Conservation (phyloP, 2,888 invertebrate species). For the Nemapogon koenigi region DNA sequence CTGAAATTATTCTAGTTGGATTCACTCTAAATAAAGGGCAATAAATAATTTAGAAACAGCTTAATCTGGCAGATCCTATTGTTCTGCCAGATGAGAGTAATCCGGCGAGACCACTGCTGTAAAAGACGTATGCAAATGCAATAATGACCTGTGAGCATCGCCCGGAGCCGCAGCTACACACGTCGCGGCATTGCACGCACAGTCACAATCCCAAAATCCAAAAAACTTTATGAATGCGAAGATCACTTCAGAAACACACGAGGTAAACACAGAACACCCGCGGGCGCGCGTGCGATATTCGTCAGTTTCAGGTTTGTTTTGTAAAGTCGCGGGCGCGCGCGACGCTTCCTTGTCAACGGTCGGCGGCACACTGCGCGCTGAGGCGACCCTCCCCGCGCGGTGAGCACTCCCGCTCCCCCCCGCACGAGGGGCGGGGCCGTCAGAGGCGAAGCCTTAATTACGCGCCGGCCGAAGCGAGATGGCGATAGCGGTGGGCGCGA, state of each 20-base stretch:
- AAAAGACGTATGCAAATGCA: conserved; percentile 11
- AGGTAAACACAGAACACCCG: conserved; percentile 48
- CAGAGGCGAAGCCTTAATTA: conserved; percentile 61
- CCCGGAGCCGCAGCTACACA: conserved; percentile 58
- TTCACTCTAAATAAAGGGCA: too few species aligned
- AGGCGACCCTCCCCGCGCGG: conserved; percentile 25
- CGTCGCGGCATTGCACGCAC: conserved; percentile 57
- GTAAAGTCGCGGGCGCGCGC: conserved; percentile 40
- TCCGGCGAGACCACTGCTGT: background rate
- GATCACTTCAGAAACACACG: conserved; percentile 56
- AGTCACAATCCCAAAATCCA: conserved; percentile 58
- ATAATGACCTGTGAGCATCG: conserved; percentile 62
- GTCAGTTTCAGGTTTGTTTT: conserved; percentile 34
- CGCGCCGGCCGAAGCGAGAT: conserved; percentile 54
- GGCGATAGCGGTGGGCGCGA: conserved; percentile 64
- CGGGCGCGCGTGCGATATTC: conserved; percentile 30
- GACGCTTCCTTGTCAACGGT: conserved; percentile 53
- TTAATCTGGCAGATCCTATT: too few species aligned
- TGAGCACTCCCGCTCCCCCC: conserved; percentile 8
- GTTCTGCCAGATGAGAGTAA: too few species aligned
- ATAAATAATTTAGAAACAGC: too few species aligned
- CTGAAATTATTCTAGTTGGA: too few species aligned
- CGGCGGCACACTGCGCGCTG: conserved; percentile 61
- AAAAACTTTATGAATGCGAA: conserved; percentile 27
- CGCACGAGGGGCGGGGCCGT: conserved; percentile 38